Base-by-base conservation (phyloP, 2,888 invertebrate genomes). In the Stomorhina lunata region DNA sequence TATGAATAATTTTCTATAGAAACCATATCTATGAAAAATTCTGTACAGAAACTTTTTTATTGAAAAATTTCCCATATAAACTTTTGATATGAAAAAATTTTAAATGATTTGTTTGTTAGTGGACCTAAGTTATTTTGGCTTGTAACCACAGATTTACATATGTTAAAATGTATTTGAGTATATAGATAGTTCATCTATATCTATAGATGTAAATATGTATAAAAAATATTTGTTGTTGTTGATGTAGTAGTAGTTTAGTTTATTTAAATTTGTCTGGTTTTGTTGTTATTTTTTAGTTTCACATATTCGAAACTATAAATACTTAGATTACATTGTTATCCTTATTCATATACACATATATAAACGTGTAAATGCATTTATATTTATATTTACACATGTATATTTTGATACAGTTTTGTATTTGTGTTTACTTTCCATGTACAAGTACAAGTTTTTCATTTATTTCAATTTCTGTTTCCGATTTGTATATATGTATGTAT, bases 251-350 rank as follows among this genome's bases (percentile, higher is more conserved):
- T 10, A 43, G 1, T 50, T 27, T 7, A 50, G 40, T 68, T 40
- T 68, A 53, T 75, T 80, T 50, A 37, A 69, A 69, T 69, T 72
- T 69, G 59, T 57, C 34, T 66, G 48, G 7, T 9, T 29, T 50
- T 66, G 20, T 48, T 65, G 2, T 17, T 40, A 43, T 29, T 25
- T 37, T 63, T 63, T 20, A 9, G 7, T 63, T 73, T 48, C 34
- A 37, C 57, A 57, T 73, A 34, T 77, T 75, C 12, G 7, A 48
- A 79, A 75, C 78, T 71, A 82, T 82, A 82, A 82, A 82, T 82
- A 65, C 53, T 27, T 65, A 75, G 81, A 79, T 82, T 82, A 82
- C 66, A 71, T 82, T 82, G 78, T 79, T 79, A 82, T 82, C 78
- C 81, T 65, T 57, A 53, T 29, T 69, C 63, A 77, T 37, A 48